Evolutionary conservation across 2,797 vertebrate species (phyloP), one percentile per base, ranked within the genome.

Genomic region (Acipenser transmontanus): DNA sequence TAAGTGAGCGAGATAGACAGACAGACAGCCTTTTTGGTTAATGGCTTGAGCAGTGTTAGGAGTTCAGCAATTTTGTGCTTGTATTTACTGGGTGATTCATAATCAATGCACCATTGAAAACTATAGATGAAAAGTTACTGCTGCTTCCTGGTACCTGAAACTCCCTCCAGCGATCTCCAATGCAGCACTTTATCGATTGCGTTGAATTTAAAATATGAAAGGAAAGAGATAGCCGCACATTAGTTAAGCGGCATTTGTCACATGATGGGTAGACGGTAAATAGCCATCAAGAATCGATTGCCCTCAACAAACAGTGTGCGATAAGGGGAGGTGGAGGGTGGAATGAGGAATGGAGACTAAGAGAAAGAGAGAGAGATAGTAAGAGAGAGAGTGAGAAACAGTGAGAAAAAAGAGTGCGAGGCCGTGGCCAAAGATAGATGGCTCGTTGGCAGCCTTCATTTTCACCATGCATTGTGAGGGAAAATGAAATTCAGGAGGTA

Each of bases 401-500:
- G 50, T 2, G 8, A 49, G 50, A 51, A 62, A 72, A 78, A 83
- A 17, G 17, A 17, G 34, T 4, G 84, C 78, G 79, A 82, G 81
- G 82, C 77, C 75, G 74, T 73, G 77, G 81, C 82, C 84, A 81
- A 80, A 85, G 86, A 90, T 83, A 78, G 84, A 89, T 82, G 60
- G 73, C 74, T 74, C 80, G 71, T 73, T 86, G 78, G 80, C 82
- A 88, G 72, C 69, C 76, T 76, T 80, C 79, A 80, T 89, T 82
- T 80, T 85, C 82, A 82, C 74, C 68, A 76, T 68, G 74, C 77
- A 88, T 84, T 74, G 73, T 78, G 80, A 80, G 81, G 79, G 79
- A 81, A 82, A 86, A 87, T 80, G 80, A 77, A 82, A 86, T 72
- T 62, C 80, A 79, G 74, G 78, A 81, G 80, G 72, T 61, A 77